These are phyloP conservation scores for Hypanus sabinus DNA, from an alignment of 2,113 vertebrate genomes.

Conservation along the genomic window DNA sequence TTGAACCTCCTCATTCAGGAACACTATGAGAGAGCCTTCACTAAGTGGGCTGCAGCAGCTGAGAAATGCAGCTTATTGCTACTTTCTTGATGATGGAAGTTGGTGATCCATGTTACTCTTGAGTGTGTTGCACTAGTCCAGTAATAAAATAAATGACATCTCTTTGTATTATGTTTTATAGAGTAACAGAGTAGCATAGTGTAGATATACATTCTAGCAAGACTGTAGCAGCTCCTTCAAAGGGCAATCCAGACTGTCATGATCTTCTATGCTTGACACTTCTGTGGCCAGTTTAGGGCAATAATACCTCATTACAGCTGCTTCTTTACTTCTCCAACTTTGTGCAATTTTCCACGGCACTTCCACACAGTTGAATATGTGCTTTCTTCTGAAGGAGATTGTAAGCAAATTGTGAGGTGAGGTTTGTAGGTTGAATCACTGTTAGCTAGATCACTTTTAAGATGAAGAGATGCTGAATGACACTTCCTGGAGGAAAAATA, in stretches of 20 bases:
- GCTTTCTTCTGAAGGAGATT: neutral
- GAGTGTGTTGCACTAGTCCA: too few species aligned
- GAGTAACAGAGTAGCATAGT: neutral
- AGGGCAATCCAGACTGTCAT: too few species aligned
- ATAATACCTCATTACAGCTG: neutral
- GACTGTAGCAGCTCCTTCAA: too few species aligned
- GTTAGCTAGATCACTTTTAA: neutral
- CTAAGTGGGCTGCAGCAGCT: too few species aligned
- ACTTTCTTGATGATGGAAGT: too few species aligned
- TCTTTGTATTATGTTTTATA: neutral
- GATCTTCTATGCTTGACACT: too few species aligned
- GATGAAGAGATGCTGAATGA: neutral
- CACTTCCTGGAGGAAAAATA: neutral
- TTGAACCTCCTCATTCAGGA: too few species aligned
- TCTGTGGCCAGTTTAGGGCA: neutral
- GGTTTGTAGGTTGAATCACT: neutral
- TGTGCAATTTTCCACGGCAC: neutral
- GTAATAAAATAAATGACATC: neutral
- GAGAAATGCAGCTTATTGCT: too few species aligned
- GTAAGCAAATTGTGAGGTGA: neutral
- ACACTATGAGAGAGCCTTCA: too few species aligned
- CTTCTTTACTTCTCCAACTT: neutral
- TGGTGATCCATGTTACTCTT: too few species aligned
- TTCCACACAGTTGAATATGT: neutral
- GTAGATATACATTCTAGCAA: neutral